Conservation (phyloP, 2,888 invertebrate species). For the Nymphalis c-album region DNA sequence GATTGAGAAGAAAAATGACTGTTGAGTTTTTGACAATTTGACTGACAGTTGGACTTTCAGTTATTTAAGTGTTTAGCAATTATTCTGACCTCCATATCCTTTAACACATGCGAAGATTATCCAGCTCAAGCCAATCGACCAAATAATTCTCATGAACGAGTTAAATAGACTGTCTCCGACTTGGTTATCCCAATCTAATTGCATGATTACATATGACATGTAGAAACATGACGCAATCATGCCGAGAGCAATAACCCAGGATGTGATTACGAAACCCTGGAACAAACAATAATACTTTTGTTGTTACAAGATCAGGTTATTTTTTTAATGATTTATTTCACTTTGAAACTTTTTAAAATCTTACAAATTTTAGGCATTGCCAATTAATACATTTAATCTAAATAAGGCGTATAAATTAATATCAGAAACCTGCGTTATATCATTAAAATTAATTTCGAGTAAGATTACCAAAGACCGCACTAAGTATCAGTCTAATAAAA, state of each 20-base stretch:
- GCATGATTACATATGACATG: conserved; percentile 40
- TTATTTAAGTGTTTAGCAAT: neutral
- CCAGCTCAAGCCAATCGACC: conserved; percentile 73
- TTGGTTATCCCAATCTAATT: conserved; percentile 58
- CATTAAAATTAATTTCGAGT: no score
- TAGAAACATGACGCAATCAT: conserved; percentile 37
- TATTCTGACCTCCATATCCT: conserved; percentile 66
- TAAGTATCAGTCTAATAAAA: no score
- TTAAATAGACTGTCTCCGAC: conserved; percentile 58
- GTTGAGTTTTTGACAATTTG: no score
- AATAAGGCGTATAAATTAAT: no score
- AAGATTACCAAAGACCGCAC: no score
- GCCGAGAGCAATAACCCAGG: conserved; percentile 31
- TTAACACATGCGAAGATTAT: conserved; percentile 70
- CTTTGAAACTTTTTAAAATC: no score
- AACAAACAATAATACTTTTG: conserved; percentile 10
- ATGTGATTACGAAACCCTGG: conserved; percentile 26
- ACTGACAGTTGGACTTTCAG: no score
- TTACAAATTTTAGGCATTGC: no score
- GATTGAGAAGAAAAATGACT: no score
- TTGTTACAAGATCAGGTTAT: neutral
- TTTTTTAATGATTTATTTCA: no score
- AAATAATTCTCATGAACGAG: conserved; percentile 64
- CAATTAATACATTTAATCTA: no score
- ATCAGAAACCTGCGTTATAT: no score